Evolutionary conservation across 2,888 invertebrate genomes (phyloP).

Genomic region (Callosobruchus maculatus): DNA sequence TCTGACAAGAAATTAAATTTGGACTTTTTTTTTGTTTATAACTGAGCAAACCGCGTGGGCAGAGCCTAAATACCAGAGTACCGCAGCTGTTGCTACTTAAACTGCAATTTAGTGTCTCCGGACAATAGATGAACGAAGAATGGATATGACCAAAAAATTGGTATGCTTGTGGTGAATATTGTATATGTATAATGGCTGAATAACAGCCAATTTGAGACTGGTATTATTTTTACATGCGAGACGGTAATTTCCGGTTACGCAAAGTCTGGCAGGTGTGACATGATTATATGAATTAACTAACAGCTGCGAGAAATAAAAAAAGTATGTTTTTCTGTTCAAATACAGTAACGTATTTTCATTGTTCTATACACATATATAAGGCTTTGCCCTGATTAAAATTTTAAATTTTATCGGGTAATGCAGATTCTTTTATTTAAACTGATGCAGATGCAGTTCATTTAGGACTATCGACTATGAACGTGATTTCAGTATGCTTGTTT

Average conservation of each 20-base stretch:
- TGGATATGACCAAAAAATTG: background rate
- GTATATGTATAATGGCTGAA: too few species aligned
- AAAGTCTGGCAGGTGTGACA: background rate
- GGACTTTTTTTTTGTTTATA: too few species aligned
- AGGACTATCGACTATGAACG: slow-evolving; percentile 13
- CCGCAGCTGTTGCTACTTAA: too few species aligned
- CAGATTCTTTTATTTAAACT: too few species aligned
- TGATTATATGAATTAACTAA: background rate
- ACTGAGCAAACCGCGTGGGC: too few species aligned
- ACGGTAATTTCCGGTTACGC: background rate
- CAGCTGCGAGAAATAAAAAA: background rate
- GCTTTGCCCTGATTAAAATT: background rate
- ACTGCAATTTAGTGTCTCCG: too few species aligned
- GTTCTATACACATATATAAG: background rate
- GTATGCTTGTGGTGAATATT: background rate
- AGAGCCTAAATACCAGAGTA: too few species aligned
- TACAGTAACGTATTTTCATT: slow-evolving; percentile 1
- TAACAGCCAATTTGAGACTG: background rate
- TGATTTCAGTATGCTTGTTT: slow-evolving; percentile 38
- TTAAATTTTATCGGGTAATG: too few species aligned
- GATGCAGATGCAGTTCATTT: too few species aligned
- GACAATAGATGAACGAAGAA: background rate
- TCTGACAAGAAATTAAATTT: too few species aligned
- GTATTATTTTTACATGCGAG: background rate
- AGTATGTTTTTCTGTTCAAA: slow-evolving; percentile 6